Conservation (phyloP, 2,888 invertebrate genomes). For the Microctonus brassicae region DNA sequence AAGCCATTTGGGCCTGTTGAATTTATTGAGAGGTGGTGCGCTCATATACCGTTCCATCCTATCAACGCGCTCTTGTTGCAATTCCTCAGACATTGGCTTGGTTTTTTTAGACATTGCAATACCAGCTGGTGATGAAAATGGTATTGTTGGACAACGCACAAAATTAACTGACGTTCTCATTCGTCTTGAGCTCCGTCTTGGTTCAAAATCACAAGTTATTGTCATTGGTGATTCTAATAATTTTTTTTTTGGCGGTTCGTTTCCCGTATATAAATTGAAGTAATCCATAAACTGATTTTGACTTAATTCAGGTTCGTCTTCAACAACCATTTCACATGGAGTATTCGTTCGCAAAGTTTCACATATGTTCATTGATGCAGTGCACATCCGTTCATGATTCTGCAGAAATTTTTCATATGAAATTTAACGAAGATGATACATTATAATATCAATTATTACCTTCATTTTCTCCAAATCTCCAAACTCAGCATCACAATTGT, state of each 20-base stretch:
- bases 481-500: constrained; percentile 82
- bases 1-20: constrained; percentile 63
- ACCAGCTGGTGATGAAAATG: constrained; percentile 73
- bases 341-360: constrained; percentile 69
- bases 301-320: constrained; percentile 52
- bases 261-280: constrained; percentile 66
- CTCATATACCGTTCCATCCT: constrained; percentile 71
- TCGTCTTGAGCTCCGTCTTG: constrained; percentile 65
- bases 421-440: neutral
- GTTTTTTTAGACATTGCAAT: constrained; percentile 70
- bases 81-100: constrained; percentile 70
- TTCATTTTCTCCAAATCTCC: constrained; percentile 73
- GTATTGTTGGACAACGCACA: constrained; percentile 70
- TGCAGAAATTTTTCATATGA: constrained; percentile 48
- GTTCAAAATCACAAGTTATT: constrained; percentile 21
- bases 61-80: constrained; percentile 71
- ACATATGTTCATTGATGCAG: constrained; percentile 63
- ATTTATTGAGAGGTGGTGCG: constrained; percentile 66
- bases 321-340: constrained; percentile 50
- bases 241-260: constrained; percentile 36
- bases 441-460: constrained; percentile 61
- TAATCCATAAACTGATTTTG: constrained; percentile 71
- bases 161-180: constrained; percentile 69
- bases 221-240: constrained; percentile 1
- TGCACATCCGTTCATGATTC: constrained; percentile 72